Conservation (phyloP, 2,888 invertebrate genomes). For the Molorchus minor region DNA sequence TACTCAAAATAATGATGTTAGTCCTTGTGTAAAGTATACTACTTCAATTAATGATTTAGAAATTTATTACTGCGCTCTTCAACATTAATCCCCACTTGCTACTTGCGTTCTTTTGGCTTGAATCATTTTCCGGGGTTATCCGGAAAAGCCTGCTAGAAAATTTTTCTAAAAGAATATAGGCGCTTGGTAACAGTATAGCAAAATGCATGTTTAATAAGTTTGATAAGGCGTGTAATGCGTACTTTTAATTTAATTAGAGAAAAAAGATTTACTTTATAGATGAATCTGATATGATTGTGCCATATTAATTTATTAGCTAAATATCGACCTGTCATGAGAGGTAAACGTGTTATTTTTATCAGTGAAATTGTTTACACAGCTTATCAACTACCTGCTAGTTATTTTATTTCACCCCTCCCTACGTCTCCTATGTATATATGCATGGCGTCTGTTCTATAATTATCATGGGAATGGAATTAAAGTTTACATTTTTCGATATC, state of each 20-base stretch:
- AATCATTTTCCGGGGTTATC: slow-evolving; percentile 1
- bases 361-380: slow-evolving; percentile 43
- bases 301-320: slow-evolving; percentile 35
- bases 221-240: slow-evolving; percentile 21
- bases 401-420: slow-evolving; percentile 22
- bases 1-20: slow-evolving; percentile 40
- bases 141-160: neutral
- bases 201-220: slow-evolving; percentile 10
- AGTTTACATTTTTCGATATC: too few relatives aligned
- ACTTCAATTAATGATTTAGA: slow-evolving; percentile 43
- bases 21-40: slow-evolving; percentile 41
- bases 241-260: slow-evolving; percentile 31
- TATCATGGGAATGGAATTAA: too few relatives aligned
- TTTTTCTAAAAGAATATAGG: neutral
- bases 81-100: slow-evolving; percentile 39
- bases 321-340: slow-evolving; percentile 40
- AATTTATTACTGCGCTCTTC: slow-evolving; percentile 37
- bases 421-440: neutral
- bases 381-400: slow-evolving; percentile 46
- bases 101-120: slow-evolving; percentile 21
- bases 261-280: slow-evolving; percentile 29
- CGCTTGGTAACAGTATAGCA: slow-evolving; percentile 20
- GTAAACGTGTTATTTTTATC: slow-evolving; percentile 39
- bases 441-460: too few relatives aligned
- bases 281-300: slow-evolving; percentile 40